Conservation (phyloP, 2,888 invertebrate species). For the Drosophila testacea region DNA sequence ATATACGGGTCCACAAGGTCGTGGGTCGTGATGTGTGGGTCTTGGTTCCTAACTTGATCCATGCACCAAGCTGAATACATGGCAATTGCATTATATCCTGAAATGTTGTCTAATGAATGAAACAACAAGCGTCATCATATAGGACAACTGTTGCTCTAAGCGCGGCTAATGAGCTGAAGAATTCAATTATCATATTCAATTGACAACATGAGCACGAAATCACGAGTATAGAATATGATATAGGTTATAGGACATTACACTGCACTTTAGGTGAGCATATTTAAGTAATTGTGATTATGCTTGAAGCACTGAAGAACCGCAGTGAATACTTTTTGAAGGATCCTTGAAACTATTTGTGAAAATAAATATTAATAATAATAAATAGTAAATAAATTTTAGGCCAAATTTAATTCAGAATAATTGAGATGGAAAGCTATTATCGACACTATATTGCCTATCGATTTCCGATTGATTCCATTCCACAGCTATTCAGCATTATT, state of each 20-base stretch:
- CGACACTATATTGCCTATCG: not conserved
- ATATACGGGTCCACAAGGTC: constrained; percentile 7
- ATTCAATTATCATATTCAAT: constrained; percentile 44
- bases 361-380: no score
- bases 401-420: not conserved
- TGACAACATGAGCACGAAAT: not conserved
- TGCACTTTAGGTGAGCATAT: not conserved
- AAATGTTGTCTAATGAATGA: constrained; percentile 63
- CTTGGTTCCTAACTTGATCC: constrained; percentile 35
- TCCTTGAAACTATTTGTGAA: no score
- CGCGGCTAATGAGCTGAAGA: constrained; percentile 45
- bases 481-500: not conserved
- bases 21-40: constrained; percentile 16
- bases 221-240: not conserved
- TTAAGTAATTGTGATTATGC: not conserved
- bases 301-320: no score
- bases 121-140: constrained; percentile 49
- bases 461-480: not conserved
- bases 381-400: no score
- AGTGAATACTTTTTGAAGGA: no score
- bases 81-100: constrained; percentile 64
- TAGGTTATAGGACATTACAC: not conserved
- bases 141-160: constrained; percentile 63
- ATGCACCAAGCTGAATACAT: constrained; percentile 41
- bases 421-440: not conserved